Evolutionary conservation across 2,888 invertebrate species (phyloP), one percentile per base, ranked within the genome.

Genomic region (Cenopis cana): DNA sequence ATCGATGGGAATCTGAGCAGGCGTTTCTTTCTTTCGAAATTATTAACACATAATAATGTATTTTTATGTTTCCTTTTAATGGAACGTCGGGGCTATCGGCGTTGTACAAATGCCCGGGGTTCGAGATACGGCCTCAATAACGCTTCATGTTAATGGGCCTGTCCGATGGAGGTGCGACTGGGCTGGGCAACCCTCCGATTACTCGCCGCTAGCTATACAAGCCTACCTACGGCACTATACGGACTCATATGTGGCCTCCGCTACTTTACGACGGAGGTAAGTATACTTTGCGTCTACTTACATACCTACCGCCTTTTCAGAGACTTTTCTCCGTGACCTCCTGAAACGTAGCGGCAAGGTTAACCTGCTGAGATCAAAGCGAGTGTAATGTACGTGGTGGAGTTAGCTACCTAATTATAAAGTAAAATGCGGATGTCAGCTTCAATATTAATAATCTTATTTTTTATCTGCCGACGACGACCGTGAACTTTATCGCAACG

Each of bases 1-100:
- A 82, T 67, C 77, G 73, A 80, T 74, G 77, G 77, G 78, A 81
- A 81, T 78, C 78, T 74, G 75, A 81, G 81, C 82, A 83, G 81
- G 79, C 81, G 78, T 87, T 46, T 89, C 83, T 87, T 89, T 89
- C 87, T 83, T 84, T 89, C 85, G 84, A 89, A 92, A 90, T 91
- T 93, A 92, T 92, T 92, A 91, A 93, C 93, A 93, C 92, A 91
- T 93, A 92, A 93, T 93, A 91, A 91, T 90, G 90, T 88, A 86
- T 90, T 89, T 93, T 93, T 93, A 93, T 90, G 88, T 85, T 85
- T 89, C 86, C 90, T 90, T 90, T 90, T 93, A 92, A 93, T 92
- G 91, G 90, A 91, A 91, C 86, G 82, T 82, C 75, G 84, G 85
- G 87, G 90, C 87, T 87, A 89, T 91, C 88, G 81, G 82, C 84